A percentile compares a stretch with the other conserved stretches of the same genome.
Evolutionary conservation across 2,113 vertebrate genomes (phyloP).

Genomic region (Lanius ludovicianus): DNA sequence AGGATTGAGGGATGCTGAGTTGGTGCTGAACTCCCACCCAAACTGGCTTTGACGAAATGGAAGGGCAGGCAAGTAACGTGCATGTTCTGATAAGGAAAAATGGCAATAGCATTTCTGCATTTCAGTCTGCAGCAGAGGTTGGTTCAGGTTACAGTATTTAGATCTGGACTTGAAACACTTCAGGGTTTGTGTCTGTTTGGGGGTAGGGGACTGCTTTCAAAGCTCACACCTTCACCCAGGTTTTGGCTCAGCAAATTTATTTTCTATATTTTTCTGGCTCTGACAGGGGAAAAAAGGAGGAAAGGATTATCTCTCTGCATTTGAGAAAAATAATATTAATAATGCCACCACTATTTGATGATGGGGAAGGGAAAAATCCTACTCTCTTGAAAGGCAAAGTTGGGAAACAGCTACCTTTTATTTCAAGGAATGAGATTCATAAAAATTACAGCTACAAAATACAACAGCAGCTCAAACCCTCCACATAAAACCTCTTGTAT

Average conservation of each 20-base stretch:
- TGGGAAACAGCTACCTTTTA: not conserved
- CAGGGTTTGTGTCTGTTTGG: not conserved
- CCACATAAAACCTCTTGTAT: not conserved
- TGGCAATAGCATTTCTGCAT: not conserved
- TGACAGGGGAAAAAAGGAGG: not conserved
- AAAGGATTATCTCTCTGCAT: not conserved
- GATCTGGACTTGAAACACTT: not conserved
- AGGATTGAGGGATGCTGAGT: not conserved
- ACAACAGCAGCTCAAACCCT: not conserved
- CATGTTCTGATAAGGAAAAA: not conserved
- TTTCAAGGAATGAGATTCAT: not conserved
- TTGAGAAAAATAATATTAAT: not conserved
- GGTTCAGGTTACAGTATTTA: not conserved
- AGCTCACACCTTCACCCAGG: not conserved
- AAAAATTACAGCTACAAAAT: not conserved
- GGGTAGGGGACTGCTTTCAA: not conserved
- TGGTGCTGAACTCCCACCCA: not conserved
- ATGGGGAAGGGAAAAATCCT: not conserved
- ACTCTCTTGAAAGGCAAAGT: not conserved
- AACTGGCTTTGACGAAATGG: constrained; percentile 12
- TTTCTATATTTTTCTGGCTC: not conserved
- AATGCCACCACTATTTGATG: not conserved
- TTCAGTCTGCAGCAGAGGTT: not conserved
- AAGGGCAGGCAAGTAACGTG: constrained; percentile 55
- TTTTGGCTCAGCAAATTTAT: not conserved